Base-by-base conservation (phyloP, 2,888 invertebrate genomes). In the Eupithecia subfuscata region DNA sequence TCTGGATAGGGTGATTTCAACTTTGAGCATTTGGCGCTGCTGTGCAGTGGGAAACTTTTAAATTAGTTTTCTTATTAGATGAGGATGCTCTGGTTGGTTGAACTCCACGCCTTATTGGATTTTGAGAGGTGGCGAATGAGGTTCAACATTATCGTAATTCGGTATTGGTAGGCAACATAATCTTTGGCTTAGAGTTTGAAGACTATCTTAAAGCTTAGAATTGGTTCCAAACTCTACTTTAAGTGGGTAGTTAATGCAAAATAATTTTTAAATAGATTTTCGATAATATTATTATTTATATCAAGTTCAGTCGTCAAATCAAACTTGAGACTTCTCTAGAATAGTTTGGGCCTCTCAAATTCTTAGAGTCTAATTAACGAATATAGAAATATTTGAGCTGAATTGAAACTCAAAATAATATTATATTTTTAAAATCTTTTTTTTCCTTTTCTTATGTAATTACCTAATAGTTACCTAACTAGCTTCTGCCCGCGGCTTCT, bases 41-140 rank as follows among this genome's bases (percentile, higher is more conserved):
- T 91, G 90, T 88, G 87, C 86, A 81, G 78, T 70, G 83, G 83
- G 77, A 82, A 87, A 88, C 81, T 88, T 90, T 87, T 84, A 87
- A 88, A 89, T 88, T 89, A 87, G 85, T 90, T 89, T 87, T 90
- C 90, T 88, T 90, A 88, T 87, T 86, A 85, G 89, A 86, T 82
- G 80, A 82, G 82, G 80, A 82, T 80, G 74, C 78, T 74, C 75
- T 75, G 76, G 77, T 80, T 84, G 80, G 83, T 82, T 84, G 82
- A 85, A 84, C 85, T 87, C 75, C 75, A 79, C 81, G 77, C 82
- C 84, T 87, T 87, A 86, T 86, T 83, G 84, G 85, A 85, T 82
- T 84, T 84, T 78, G 79, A 77, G 72, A 78, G 72, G 70, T 60
- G 56, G 72, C 45, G 73, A 79, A 81, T 78, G 74, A 76, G 75